Percentiles rank a stretch among this genome's conserved stretches.
phyloP scores from a whole-genome alignment of 2,888 invertebrate genomes.

The Oscheius sp. region DNA sequence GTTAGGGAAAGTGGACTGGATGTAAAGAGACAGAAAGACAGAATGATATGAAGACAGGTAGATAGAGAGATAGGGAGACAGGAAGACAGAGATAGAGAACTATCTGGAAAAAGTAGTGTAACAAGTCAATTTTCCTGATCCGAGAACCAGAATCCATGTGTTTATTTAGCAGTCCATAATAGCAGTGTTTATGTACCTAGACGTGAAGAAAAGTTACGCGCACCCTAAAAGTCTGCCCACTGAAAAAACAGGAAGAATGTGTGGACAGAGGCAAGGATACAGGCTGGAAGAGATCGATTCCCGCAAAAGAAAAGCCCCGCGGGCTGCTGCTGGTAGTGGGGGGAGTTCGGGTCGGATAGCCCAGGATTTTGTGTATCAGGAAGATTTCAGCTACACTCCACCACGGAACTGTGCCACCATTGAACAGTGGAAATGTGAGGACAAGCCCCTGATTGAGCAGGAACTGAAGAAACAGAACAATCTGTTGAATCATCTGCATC shows the following conservation, averaged over 20 bases:
- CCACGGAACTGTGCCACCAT: constrained; percentile 48
- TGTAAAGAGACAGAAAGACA: constrained; percentile 19
- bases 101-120: background rate
- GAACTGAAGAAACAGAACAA: constrained; percentile 69
- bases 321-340: constrained; percentile 13
- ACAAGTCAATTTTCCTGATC: background rate
- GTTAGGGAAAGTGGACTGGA: background rate
- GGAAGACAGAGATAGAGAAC: constrained; percentile 2
- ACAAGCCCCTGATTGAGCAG: constrained; percentile 51
- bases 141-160: too few relatives aligned
- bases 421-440: constrained; percentile 60
- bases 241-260: too few relatives aligned
- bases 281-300: constrained; percentile 33
- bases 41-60: constrained; percentile 1
- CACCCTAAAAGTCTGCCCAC: too few relatives aligned
- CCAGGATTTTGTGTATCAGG: background rate
- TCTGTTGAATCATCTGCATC: constrained; percentile 64
- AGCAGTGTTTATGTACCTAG: too few relatives aligned
- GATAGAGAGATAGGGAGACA: constrained; percentile 18
- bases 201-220: too few relatives aligned
- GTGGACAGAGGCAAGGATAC: background rate
- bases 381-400: constrained; percentile 58
- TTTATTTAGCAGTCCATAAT: too few relatives aligned
- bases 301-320: constrained; percentile 24
- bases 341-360: background rate